Evolutionary conservation across 2,888 invertebrate species (phyloP).

Genomic region (Synergus laeviventris): DNA sequence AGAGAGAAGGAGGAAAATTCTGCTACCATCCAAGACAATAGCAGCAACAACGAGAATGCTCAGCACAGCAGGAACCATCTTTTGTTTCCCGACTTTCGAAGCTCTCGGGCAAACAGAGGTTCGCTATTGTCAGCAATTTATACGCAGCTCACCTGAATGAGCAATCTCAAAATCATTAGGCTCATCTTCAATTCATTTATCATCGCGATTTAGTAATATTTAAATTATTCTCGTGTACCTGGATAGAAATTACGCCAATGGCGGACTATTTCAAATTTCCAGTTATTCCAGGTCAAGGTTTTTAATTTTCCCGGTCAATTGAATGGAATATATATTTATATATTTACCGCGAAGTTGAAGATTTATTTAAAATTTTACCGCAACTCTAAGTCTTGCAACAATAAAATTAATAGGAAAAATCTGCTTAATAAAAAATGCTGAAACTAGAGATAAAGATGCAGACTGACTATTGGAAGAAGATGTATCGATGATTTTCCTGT

Average conservation of each 20-base stretch:
- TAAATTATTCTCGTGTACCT: conserved; percentile 1
- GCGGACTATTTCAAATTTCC: too few species aligned
- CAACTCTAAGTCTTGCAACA: too few species aligned
- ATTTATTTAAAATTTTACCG: too few species aligned
- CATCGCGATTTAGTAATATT: background rate
- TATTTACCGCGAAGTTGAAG: too few species aligned
- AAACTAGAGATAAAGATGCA: conserved; percentile 22
- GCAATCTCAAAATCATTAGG: conserved; percentile 35
- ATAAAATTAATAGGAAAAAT: too few species aligned
- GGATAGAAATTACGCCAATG: too few species aligned
- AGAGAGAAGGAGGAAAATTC: conserved; percentile 29
- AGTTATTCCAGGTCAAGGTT: too few species aligned
- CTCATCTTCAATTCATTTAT: conserved; percentile 17
- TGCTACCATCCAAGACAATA: conserved; percentile 52
- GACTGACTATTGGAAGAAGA: conserved; percentile 20
- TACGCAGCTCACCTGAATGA: conserved; percentile 60
- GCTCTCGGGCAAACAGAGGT: conserved; percentile 45
- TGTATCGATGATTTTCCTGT: background rate
- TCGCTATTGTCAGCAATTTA: conserved; percentile 59
- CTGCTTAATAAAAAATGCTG: conserved; percentile 43
- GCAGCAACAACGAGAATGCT: conserved; percentile 54
- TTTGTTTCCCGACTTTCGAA: conserved; percentile 44
- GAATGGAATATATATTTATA: too few species aligned
- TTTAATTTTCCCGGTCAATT: too few species aligned
- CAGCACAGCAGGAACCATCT: conserved; percentile 25